A percentile compares a stretch with the other conserved stretches of the same genome.
phyloP scores from a whole-genome alignment of 2,888 invertebrate genomes.

The Antheraea assamensis region DNA sequence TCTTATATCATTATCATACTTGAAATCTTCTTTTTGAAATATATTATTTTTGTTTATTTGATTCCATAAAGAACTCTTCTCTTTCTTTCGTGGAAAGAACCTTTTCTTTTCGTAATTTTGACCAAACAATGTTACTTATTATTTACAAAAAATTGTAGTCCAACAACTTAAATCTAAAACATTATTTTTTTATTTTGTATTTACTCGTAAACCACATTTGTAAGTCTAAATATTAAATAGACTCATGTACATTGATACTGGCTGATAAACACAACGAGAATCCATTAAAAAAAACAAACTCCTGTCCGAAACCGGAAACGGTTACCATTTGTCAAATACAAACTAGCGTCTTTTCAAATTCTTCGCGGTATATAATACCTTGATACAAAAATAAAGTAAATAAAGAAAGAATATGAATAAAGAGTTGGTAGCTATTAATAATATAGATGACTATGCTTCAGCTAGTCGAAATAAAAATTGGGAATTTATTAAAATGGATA shows the following conservation, averaged over 20 bases:
- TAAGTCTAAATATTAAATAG: no score
- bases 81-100: no score
- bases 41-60: no score
- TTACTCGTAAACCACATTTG: no score
- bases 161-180: no score
- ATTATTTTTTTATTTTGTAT: no score
- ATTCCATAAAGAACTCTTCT: no score
- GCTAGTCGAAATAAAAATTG: slow-evolving; percentile 45
- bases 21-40: no score
- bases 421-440: slow-evolving; percentile 47
- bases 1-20: no score
- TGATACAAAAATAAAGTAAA: not conserved
- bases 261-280: not conserved
- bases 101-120: no score
- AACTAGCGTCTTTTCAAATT: slow-evolving; percentile 37
- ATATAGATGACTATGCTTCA: slow-evolving; percentile 53
- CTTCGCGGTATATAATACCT: slow-evolving; percentile 40
- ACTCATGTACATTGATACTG: not conserved
- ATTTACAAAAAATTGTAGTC: no score
- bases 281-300: not conserved
- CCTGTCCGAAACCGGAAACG: slow-evolving; percentile 15
- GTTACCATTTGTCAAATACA: slow-evolving; percentile 22
- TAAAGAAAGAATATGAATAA: slow-evolving; percentile 52
- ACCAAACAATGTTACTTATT: no score
- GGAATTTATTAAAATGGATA: slow-evolving; percentile 34